A percentile compares a stretch with the other conserved stretches of the same genome.
Conservation (phyloP, 2,888 invertebrate genomes). For the Catocala fraxini region DNA sequence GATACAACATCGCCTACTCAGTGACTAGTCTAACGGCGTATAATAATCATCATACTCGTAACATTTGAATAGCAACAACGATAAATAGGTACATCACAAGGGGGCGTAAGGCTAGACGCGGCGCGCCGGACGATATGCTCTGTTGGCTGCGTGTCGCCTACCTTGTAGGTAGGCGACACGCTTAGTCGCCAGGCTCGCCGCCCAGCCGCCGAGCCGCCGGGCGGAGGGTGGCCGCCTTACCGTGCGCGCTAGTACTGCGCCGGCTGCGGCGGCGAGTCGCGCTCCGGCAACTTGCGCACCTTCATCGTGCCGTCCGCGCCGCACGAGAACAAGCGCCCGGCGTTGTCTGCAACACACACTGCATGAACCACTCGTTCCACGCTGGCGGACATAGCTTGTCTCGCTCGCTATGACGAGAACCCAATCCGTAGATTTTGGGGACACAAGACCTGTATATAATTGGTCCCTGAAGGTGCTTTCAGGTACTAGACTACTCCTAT, state of each 20-base stretch:
- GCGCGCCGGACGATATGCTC: conserved; percentile 41
- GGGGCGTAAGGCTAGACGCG: conserved; percentile 59
- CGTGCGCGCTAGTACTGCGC: conserved; percentile 63
- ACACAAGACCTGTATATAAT: too few relatives aligned
- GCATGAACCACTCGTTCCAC: too few relatives aligned
- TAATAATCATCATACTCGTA: conserved; percentile 71
- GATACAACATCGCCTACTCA: conserved; percentile 84
- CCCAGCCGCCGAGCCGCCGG: too few relatives aligned
- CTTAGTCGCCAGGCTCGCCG: background rate
- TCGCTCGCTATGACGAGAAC: too few relatives aligned
- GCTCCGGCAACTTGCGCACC: conserved; percentile 96
- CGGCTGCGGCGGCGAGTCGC: conserved; percentile 80
- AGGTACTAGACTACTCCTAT: too few relatives aligned
- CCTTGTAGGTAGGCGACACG: conserved; percentile 39
- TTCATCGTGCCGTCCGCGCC: conserved; percentile 99
- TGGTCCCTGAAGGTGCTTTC: too few relatives aligned
- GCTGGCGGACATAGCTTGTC: too few relatives aligned
- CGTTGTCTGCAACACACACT: conserved; percentile 88
- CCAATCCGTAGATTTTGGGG: too few relatives aligned
- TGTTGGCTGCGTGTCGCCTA: conserved; percentile 49
- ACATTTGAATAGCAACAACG: conserved; percentile 79
- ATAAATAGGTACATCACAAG: conserved; percentile 78
- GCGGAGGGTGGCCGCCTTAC: too few relatives aligned
- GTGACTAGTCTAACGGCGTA: conserved; percentile 86
- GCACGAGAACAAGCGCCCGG: conserved; percentile 97